Evolutionary conservation across 2,888 invertebrate genomes (phyloP), one percentile per base, ranked within the genome.

Genomic region (Eulithis prunata): DNA sequence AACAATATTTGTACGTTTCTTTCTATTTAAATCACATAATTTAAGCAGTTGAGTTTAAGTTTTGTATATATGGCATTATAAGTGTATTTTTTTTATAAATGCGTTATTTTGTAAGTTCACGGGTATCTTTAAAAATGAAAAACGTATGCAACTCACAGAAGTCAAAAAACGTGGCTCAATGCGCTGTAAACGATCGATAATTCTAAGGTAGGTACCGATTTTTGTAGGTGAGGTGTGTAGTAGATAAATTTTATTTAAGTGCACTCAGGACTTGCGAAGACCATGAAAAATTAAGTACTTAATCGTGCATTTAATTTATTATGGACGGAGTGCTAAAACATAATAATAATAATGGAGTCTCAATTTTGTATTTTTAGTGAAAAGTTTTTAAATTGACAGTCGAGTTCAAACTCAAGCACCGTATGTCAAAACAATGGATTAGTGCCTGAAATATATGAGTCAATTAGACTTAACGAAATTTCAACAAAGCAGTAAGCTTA

Each of bases 211-310:
- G n/a, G n/a, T n/a, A n/a, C 21, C 21, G 21, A 21, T 21, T 21
- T 21, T 21, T 21, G 21, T 21, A 21, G 21, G 21, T 41, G 21
- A 55, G 14, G 4, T 55, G 21, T n/a, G n/a, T n/a, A n/a, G n/a
- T 43, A 43, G 21, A 32, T 21, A 56, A 36, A 32, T 55, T 13
- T 6, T 32, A 57, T 57, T 49, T 46, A 47, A 58, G 52, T 66
- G 77, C 75, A 76, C 74, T 66, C 49, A 54, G 12, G 36, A 59
- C 21, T 49, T 58, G 14, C 28, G 13, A 81, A 85, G 82, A 88
- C 83, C 84, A 88, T 82, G 68, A 74, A 68, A 84, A 82, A 87
- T 92, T 92, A 92, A 92, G 91, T 92, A 92, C 92, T 89, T 88
- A 87, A 80, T 81, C 79, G 86, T 86, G 86, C 86, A 84, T 83